Percentiles rank a stretch among this genome's conserved stretches.
Conservation (phyloP, 2,888 invertebrate genomes). For the Anoplius nigerrimus region DNA sequence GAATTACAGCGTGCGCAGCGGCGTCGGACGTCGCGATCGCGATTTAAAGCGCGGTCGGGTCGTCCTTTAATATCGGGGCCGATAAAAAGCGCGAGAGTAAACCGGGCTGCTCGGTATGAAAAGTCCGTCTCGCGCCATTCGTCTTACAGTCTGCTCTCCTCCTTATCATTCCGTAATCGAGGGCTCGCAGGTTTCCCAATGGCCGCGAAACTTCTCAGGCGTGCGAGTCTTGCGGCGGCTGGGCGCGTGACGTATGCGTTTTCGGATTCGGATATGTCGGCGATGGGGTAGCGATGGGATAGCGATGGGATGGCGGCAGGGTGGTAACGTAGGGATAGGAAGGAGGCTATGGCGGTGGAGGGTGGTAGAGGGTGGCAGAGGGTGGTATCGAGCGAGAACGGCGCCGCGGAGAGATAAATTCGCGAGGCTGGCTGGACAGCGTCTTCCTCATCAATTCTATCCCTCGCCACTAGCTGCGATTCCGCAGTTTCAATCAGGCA, state of each 20-base stretch:
- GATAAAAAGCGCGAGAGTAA: slow-evolving; percentile 9
- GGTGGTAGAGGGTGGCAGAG: too few species aligned
- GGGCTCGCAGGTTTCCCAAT: not conserved
- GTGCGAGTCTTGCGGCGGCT: too few species aligned
- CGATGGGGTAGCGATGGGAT: too few species aligned
- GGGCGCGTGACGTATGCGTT: too few species aligned
- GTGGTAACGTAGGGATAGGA: too few species aligned
- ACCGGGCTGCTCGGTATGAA: too few species aligned
- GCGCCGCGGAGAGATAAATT: slow-evolving; percentile 34
- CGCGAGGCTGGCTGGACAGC: slow-evolving; percentile 23
- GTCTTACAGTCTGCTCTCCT: not conserved
- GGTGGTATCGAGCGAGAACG: slow-evolving; percentile 14
- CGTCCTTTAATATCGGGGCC: too few species aligned
- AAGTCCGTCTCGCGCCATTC: not conserved
- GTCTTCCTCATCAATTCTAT: slow-evolving; percentile 56
- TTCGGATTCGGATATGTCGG: too few species aligned
- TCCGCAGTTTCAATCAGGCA: slow-evolving; percentile 66
- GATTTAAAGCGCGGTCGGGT: too few species aligned
- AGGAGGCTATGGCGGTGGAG: too few species aligned
- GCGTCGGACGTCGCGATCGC: not conserved
- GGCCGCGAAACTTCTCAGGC: too few species aligned
- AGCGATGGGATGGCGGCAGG: too few species aligned
- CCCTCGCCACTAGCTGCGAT: slow-evolving; percentile 46
- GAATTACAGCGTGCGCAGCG: not conserved
- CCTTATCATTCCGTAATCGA: slow-evolving; percentile 20